Percentiles rank a stretch among this genome's conserved stretches.
Conservation (phyloP, 2,888 invertebrate species). For the Agriopis aurantiaria region DNA sequence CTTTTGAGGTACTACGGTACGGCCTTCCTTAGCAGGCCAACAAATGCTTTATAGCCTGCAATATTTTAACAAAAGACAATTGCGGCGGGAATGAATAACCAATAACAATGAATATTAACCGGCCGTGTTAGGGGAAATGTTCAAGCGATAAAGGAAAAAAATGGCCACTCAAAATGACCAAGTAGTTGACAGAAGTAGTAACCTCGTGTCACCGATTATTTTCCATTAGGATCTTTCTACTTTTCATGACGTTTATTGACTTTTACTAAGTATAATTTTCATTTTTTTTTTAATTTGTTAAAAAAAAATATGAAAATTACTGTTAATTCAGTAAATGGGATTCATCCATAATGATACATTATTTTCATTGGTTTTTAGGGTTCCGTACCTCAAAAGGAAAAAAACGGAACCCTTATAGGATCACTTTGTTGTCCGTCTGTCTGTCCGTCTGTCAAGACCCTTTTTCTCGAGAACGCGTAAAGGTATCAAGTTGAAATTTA, state of each 20-base stretch:
- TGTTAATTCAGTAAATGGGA: no score
- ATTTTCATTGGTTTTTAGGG: no score
- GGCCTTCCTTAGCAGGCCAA: slow-evolving; percentile 69
- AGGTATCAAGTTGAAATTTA: no score
- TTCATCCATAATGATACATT: no score
- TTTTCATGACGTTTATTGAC: background rate
- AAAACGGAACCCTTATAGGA: no score
- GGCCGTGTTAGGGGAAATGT: slow-evolving; percentile 23
- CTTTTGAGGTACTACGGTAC: slow-evolving; percentile 73
- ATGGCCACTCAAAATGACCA: slow-evolving; percentile 13
- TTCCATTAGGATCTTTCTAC: background rate
- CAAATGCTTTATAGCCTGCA: slow-evolving; percentile 71
- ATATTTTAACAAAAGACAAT: slow-evolving; percentile 64
- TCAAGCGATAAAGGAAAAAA: slow-evolving; percentile 25
- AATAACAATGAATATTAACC: slow-evolving; percentile 44
- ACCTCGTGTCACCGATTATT: background rate
- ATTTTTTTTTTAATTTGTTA: background rate
- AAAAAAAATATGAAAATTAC: no score
- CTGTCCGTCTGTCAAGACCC: no score
- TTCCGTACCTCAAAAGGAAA: no score
- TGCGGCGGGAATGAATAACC: slow-evolving; percentile 47
- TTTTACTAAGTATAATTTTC: no score
- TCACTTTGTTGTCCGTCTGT: no score
- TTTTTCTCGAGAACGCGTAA: no score
- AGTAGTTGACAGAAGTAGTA: background rate